A percentile compares a stretch with the other conserved stretches of the same genome.
These are phyloP conservation scores for Pseudorhiza aurosa DNA, from an alignment of 30 jellyfish, hydroid and myxozoan species.

Conservation along the genomic window DNA sequence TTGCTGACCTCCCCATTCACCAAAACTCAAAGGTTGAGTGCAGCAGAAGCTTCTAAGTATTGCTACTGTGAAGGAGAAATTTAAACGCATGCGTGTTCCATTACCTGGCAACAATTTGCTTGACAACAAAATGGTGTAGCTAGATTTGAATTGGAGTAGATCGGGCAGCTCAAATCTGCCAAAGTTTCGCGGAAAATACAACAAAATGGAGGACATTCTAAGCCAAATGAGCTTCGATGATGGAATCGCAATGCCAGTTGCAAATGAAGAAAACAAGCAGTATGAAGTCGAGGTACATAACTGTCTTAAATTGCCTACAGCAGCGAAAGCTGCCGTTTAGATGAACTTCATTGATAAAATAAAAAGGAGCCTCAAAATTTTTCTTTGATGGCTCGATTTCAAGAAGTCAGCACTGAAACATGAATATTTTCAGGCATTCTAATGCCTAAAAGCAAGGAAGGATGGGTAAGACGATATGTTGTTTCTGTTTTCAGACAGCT, in stretches of 20 bases:
- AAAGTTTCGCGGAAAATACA: no score
- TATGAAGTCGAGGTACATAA: conserved; percentile 82
- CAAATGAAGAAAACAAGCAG: conserved; percentile 88
- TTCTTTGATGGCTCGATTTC: no score
- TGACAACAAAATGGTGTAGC: conserved; percentile 1
- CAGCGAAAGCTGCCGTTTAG: no score
- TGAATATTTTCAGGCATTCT: no score
- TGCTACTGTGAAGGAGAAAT: not conserved
- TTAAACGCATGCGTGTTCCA: not conserved
- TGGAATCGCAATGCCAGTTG: conserved; percentile 96
- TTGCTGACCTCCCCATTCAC: no score
- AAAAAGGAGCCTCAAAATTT: no score
- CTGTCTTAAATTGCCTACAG: no score
- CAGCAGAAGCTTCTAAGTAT: not conserved
- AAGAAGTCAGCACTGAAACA: no score
- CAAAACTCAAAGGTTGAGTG: not conserved
- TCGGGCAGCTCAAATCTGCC: not conserved
- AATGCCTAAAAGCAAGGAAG: no score
- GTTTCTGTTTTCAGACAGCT: no score
- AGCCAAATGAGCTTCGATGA: conserved; percentile 94
- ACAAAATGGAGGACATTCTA: conserved; percentile 83
- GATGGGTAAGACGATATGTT: no score
- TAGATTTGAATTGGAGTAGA: not conserved
- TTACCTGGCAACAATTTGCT: conserved; percentile 9
- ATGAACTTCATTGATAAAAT: no score